These are phyloP conservation scores for Nomada ferruginata DNA, from an alignment of 2,888 invertebrate species.

Conservation along the genomic window DNA sequence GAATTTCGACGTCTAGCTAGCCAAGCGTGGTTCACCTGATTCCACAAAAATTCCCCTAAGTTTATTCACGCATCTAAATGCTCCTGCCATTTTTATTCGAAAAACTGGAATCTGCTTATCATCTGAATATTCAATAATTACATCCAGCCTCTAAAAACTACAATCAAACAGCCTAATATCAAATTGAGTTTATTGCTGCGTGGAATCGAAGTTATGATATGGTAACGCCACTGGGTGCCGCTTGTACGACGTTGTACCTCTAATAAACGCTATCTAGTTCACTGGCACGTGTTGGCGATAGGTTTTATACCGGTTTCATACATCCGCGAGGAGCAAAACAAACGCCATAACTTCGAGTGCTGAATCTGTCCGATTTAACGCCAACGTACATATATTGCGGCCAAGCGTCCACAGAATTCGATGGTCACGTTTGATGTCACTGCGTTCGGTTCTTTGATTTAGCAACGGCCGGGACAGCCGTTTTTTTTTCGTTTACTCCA, in stretches of 20 bases:
- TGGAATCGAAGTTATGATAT: constrained; percentile 40
- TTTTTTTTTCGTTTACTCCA: constrained; percentile 50
- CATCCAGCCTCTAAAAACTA: background rate
- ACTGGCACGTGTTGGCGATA: constrained; percentile 25
- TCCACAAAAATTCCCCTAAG: background rate
- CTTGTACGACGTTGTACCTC: constrained; percentile 24
- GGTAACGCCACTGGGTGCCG: constrained; percentile 21
- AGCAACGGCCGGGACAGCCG: constrained; percentile 25
- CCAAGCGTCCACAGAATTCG: constrained; percentile 16
- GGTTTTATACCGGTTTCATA: constrained; percentile 32
- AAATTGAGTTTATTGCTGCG: constrained; percentile 32
- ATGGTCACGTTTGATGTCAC: constrained; percentile 51
- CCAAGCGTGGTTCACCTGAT: background rate
- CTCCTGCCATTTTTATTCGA: background rate
- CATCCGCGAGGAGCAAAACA: constrained; percentile 24
- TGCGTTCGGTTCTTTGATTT: constrained; percentile 46
- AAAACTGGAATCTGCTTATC: background rate
- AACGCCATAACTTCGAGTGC: background rate
- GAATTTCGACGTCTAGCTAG: constrained; percentile 13
- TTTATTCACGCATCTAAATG: background rate
- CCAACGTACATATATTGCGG: constrained; percentile 11
- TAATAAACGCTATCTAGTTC: constrained; percentile 20
- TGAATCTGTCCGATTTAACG: constrained; percentile 10
- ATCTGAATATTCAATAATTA: background rate
- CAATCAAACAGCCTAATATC: constrained; percentile 22